These are phyloP conservation scores for Pecten maximus DNA, from an alignment of 2,888 invertebrate species.

Conservation along the genomic window DNA sequence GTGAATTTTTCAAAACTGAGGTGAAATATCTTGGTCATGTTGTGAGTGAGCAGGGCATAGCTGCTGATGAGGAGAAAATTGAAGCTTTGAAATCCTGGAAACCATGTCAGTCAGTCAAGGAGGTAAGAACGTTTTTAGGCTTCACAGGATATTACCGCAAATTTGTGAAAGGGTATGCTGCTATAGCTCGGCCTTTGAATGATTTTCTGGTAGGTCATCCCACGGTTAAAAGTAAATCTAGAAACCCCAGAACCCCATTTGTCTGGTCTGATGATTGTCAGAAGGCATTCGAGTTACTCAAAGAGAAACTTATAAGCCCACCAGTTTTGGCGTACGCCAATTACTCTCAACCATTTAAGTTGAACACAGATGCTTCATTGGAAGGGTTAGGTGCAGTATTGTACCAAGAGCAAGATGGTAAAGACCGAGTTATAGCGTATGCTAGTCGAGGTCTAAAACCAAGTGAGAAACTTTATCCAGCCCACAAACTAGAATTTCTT, in stretches of 20 bases:
- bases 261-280: background rate
- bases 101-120: conserved; percentile 36
- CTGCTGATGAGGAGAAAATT: conserved; percentile 52
- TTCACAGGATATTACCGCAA: conserved; percentile 51
- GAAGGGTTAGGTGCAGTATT: conserved; percentile 36
- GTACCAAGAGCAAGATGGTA: conserved; percentile 31
- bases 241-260: too few species aligned
- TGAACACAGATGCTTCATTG: conserved; percentile 38
- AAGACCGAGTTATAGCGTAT: conserved; percentile 34
- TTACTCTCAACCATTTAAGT: background rate
- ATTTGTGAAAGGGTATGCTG: conserved; percentile 45
- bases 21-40: conserved; percentile 49
- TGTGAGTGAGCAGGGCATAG: conserved; percentile 43
- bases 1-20: conserved; percentile 46
- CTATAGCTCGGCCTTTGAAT: conserved; percentile 52
- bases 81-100: too few species aligned
- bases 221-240: conserved; percentile 4
- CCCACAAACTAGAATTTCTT: conserved; percentile 35
- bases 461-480: conserved; percentile 9
- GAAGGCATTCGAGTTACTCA: conserved; percentile 14
- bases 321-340: conserved; percentile 38
- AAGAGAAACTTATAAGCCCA: conserved; percentile 19
- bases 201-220: conserved; percentile 53
- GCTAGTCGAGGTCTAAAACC: conserved; percentile 21
- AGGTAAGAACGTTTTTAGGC: conserved; percentile 47